A percentile compares a stretch with the other conserved stretches of the same genome.
Conservation (phyloP, 1,140 invertebrate genomes). For the Bombus vancouverensis region DNA sequence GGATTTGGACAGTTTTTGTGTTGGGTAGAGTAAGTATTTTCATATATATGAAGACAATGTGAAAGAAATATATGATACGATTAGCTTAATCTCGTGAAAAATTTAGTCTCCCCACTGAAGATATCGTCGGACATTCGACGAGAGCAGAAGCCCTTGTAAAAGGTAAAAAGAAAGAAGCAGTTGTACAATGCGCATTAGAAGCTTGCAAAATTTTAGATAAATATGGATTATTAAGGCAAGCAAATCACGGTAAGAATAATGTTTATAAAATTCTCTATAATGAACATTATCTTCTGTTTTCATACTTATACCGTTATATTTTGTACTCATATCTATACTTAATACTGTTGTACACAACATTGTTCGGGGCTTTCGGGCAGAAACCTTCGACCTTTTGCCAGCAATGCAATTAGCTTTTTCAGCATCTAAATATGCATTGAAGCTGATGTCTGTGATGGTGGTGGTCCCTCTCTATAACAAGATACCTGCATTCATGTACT, state of each 20-base stretch:
- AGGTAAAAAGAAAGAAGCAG: slow-evolving; percentile 97
- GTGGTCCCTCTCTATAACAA: too few species aligned
- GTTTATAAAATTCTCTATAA: not conserved
- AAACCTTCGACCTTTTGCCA: too few species aligned
- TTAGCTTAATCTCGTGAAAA: not conserved
- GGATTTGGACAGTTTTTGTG: slow-evolving; percentile 90
- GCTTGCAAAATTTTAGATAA: slow-evolving; percentile 96
- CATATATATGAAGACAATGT: not conserved
- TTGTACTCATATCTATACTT: too few species aligned
- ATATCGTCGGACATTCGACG: slow-evolving; percentile 87
- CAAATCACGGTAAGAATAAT: slow-evolving; percentile 86
- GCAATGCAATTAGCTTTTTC: too few species aligned
- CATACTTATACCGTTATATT: not conserved
- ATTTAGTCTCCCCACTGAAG: slow-evolving; percentile 90
- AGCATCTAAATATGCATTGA: too few species aligned
- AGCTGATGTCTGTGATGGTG: too few species aligned
- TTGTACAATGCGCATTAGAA: slow-evolving; percentile 95
- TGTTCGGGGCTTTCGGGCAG: too few species aligned
- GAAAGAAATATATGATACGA: not conserved
- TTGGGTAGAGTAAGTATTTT: slow-evolving; percentile 83
- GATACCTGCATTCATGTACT: too few species aligned
- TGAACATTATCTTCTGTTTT: not conserved
- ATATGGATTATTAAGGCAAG: slow-evolving; percentile 89
- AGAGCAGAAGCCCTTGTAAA: slow-evolving; percentile 93
- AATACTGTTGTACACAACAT: too few species aligned